These are phyloP conservation scores for Cettia cetti DNA, from an alignment of 2,113 vertebrate genomes.

Conservation along the genomic window DNA sequence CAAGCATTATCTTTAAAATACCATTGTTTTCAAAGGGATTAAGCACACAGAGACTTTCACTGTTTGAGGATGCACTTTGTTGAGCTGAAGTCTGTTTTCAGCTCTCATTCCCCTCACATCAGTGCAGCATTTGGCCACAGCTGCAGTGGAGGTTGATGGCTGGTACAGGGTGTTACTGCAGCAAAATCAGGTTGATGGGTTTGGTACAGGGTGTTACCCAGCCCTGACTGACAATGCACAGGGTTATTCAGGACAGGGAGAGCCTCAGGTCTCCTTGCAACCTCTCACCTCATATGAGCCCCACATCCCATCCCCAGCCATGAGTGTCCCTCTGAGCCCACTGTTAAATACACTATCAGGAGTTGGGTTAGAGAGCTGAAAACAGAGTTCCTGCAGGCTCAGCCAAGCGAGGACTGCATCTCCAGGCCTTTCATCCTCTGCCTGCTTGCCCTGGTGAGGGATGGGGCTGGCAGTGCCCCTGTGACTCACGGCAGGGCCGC, in stretches of 20 bases:
- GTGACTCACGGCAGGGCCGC: not conserved
- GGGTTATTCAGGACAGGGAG: not conserved
- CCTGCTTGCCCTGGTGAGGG: not conserved
- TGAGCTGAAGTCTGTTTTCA: not conserved
- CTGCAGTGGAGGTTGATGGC: not conserved
- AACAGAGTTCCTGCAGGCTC: not conserved
- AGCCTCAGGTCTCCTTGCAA: not conserved
- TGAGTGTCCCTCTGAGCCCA: accelerated
- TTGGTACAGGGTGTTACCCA: not conserved
- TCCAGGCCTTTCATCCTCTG: not conserved
- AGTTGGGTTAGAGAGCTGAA: not conserved
- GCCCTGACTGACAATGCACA: not conserved
- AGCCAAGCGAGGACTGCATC: accelerated
- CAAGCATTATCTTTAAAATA: not conserved
- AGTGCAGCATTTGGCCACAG: not conserved
- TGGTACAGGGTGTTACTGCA: not conserved
- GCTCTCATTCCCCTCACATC: not conserved
- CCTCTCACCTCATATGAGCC: too few relatives aligned
- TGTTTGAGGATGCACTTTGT: not conserved
- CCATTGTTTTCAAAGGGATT: not conserved
- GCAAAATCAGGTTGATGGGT: not conserved
- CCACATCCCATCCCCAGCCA: not conserved
- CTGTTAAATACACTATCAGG: not conserved
- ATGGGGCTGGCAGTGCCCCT: not conserved
- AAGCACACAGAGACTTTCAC: not conserved